Evolutionary conservation across 2,113 vertebrate species (phyloP).

Genomic region (Pedionomus torquatus): DNA sequence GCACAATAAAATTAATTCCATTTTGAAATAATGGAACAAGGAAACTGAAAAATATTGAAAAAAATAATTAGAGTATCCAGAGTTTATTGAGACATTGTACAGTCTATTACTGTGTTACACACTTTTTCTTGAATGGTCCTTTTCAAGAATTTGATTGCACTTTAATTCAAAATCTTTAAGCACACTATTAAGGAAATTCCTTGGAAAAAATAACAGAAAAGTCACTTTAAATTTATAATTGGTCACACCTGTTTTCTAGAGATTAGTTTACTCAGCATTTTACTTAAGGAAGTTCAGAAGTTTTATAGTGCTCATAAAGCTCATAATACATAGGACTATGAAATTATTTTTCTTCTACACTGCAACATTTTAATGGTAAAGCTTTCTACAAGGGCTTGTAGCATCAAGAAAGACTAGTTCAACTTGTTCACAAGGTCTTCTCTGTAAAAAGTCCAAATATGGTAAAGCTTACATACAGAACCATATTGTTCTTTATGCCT

Average conservation of each 20-base stretch:
- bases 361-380: not conserved
- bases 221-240: not conserved
- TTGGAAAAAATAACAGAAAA: not conserved
- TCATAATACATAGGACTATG: not conserved
- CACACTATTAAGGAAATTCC: not conserved
- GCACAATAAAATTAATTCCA: not conserved
- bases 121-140: not conserved
- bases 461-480: not conserved
- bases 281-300: not conserved
- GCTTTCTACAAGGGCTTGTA: not conserved
- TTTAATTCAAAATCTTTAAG: not conserved
- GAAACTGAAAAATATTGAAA: not conserved
- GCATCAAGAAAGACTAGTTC: not conserved
- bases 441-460: not conserved
- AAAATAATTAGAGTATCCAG: not conserved
- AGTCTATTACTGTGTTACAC: not conserved
- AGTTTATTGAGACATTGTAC: not conserved
- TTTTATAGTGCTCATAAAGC: not conserved
- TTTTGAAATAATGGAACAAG: not conserved
- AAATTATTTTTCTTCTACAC: not conserved
- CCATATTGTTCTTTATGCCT: not conserved
- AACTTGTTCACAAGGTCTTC: not conserved
- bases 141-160: not conserved
- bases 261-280: not conserved
- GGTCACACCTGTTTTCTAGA: not conserved